Evolutionary conservation across 2,888 invertebrate genomes (phyloP), one percentile per base, ranked within the genome.

Genomic region (Norana najaformis): DNA sequence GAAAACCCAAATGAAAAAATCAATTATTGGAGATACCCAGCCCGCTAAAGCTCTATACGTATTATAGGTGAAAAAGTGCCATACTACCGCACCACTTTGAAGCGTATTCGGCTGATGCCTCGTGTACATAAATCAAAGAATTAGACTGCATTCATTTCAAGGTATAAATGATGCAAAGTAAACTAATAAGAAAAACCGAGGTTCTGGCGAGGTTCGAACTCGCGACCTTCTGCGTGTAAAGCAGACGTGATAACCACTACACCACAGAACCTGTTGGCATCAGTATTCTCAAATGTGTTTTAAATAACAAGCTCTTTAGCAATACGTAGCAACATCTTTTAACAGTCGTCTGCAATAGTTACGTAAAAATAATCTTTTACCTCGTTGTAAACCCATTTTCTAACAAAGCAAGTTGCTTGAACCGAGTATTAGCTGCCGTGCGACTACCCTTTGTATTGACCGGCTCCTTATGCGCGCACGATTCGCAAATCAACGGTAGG

Each of bases 161-260:
- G 8, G 30, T n/a, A 0, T 11, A 23, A 69, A 69, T 69, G 8
- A 16, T 30, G 53, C 53, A 13, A 1, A 53, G 30, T 53, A 23
- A 16, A 3, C 69, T n/a, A 16, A 69, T 13, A 69, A 23, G 23
- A 47, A 47, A 69, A 69, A 69, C n/a, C 34, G 88, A 93, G 92
- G 93, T 93, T 93, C 93, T 93, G 93, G 92, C 93, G 92, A 93
- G 93, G 93, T 92, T 93, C 93, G 93, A 93, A 93, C 92, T 93
- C 93, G 93, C 92, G 91, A 93, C 93, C 93, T 93, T 93, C 93
- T 93, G 93, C 93, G 93, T 93, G 93, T 93, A 93, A 93, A 93
- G 93, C 93, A 93, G 93, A 93, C 93, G 93, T 89, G 89, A 89
- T 89, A 89, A 89, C 89, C 89, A 89, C 89, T 89, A 89, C 89